A percentile compares a stretch with the other conserved stretches of the same genome.
phyloP scores from a whole-genome alignment of 2,113 vertebrate species.

The Oxyura jamaicensis region DNA sequence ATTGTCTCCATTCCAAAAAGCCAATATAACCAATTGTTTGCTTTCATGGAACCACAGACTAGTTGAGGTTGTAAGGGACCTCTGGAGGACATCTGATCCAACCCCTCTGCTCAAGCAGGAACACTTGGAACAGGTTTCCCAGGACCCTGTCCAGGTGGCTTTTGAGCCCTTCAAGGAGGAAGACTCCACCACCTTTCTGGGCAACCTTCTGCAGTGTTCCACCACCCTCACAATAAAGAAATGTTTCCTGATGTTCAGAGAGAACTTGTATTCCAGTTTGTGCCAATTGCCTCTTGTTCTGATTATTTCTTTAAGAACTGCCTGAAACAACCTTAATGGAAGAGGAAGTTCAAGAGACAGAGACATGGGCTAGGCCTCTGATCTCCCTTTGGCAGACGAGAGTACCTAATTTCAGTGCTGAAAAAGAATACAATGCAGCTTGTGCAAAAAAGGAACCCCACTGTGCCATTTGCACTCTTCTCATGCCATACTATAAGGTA shows the following conservation, averaged over 20 bases:
- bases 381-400: conserved; percentile 90
- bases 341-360: conserved; percentile 84
- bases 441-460: conserved; percentile 84
- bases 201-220: neutral
- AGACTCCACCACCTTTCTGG: neutral
- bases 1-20: neutral
- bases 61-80: neutral
- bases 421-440: conserved; percentile 88
- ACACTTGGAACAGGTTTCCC: neutral
- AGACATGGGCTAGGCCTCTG: conserved; percentile 92
- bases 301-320: conserved; percentile 77
- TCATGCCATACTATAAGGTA: conserved; percentile 95
- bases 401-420: conserved; percentile 84
- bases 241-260: neutral
- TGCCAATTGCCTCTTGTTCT: neutral
- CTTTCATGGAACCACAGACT: neutral
- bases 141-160: neutral
- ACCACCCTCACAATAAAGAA: neutral
- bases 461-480: conserved; percentile 94
- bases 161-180: neutral
- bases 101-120: neutral
- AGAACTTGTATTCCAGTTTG: neutral
- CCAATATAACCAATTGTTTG: neutral
- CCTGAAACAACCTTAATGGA: conserved; percentile 78
- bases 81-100: neutral